Percentiles rank a stretch among this genome's conserved stretches.
phyloP scores from a whole-genome alignment of 2,888 invertebrate species.

The Meloe dianella region DNA sequence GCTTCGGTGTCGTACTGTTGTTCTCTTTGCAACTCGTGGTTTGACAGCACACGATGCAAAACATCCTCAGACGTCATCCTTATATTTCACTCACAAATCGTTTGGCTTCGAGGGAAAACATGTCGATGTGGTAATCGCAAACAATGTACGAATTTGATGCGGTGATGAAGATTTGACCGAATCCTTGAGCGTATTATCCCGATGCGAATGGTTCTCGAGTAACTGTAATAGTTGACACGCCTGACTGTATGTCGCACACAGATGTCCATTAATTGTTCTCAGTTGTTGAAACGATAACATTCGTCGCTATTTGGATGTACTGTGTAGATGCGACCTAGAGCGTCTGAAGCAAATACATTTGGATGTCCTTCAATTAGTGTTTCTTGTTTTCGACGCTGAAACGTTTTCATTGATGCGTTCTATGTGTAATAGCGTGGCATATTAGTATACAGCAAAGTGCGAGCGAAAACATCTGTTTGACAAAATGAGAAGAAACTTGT shows the following conservation, averaged over 20 bases:
- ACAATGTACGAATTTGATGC: constrained; percentile 38
- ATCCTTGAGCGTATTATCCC: constrained; percentile 37
- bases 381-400: neutral
- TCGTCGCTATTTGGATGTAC: constrained; percentile 46
- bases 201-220: constrained; percentile 40
- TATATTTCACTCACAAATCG: constrained; percentile 41
- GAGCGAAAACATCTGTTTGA: constrained; percentile 29
- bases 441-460: constrained; percentile 34
- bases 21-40: constrained; percentile 17
- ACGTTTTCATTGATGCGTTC: constrained; percentile 35
- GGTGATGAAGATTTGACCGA: constrained; percentile 26
- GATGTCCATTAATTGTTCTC: constrained; percentile 51
- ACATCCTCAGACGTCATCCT: constrained; percentile 37
- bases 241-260: constrained; percentile 48
- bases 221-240: constrained; percentile 45
- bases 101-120: constrained; percentile 39
- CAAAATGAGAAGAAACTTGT: constrained; percentile 38
- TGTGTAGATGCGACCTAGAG: constrained; percentile 38
- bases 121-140: constrained; percentile 39
- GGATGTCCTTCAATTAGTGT: no score
- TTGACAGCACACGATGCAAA: neutral
- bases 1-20: constrained; percentile 12
- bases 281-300: constrained; percentile 45
- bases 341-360: no score
- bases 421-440: constrained; percentile 36